These are phyloP conservation scores for Cosmopolites sordidus DNA, from an alignment of 2,888 invertebrate species.

Conservation along the genomic window DNA sequence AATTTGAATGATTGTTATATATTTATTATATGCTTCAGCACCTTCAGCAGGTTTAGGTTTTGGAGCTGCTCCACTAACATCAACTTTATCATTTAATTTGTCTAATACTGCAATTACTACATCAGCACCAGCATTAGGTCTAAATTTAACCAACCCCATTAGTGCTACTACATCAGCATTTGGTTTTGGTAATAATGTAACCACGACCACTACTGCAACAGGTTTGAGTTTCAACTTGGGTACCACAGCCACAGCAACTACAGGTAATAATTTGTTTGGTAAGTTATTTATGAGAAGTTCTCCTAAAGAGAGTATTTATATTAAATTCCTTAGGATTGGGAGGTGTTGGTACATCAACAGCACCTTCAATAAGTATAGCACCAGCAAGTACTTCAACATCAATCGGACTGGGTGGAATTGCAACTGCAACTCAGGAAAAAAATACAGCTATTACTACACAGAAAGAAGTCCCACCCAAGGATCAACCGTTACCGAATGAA, in stretches of 20 bases:
- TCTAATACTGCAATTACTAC: conserved; percentile 19
- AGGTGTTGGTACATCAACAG: not conserved
- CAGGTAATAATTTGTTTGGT: not conserved
- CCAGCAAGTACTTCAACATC: conserved; percentile 21
- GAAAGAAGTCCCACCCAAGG: conserved; percentile 56
- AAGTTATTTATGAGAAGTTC: not conserved
- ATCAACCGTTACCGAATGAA: conserved; percentile 69
- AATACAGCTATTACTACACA: conserved; percentile 39
- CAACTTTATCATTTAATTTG: not conserved
- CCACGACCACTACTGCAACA: conserved; percentile 23
- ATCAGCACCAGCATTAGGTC: conserved; percentile 6
- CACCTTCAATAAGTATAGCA: conserved; percentile 23
- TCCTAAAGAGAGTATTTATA: too few species aligned
- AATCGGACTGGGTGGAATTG: conserved; percentile 69
- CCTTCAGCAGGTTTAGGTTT: conserved; percentile 9
- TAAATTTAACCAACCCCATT: not conserved
- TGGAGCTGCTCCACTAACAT: not conserved
- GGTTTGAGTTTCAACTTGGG: conserved; percentile 26
- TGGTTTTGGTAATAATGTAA: conserved; percentile 11
- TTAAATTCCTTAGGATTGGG: too few species aligned
- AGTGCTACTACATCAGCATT: not conserved
- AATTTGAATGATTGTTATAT: not conserved
- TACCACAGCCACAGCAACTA: conserved; percentile 17
- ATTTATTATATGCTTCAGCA: conserved; percentile 5
- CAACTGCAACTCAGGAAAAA: conserved; percentile 53